A percentile compares a stretch with the other conserved stretches of the same genome.
Evolutionary conservation across 2,113 vertebrate species (phyloP).

Genomic region (Perca flavescens): DNA sequence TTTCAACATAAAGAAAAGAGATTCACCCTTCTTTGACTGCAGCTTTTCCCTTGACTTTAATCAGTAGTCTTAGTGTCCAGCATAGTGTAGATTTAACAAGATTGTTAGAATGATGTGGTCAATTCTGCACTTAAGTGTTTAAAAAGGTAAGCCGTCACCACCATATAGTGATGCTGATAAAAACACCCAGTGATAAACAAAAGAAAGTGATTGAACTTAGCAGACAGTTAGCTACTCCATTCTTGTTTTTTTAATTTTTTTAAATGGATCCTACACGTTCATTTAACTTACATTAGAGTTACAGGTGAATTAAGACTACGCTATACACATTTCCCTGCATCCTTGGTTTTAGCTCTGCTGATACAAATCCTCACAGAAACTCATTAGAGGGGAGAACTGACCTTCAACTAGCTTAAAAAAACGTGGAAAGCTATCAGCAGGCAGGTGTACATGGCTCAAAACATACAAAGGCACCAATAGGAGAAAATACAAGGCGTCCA

Average conservation of each 20-base stretch:
- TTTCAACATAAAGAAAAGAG: slow-evolving; percentile 25
- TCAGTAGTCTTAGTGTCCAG: background rate
- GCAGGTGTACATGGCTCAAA: slow-evolving; percentile 55
- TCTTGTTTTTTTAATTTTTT: background rate
- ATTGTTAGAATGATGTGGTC: background rate
- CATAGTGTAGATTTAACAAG: slow-evolving; percentile 5
- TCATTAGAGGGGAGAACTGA: slow-evolving; percentile 64
- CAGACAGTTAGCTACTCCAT: background rate
- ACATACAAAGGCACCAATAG: slow-evolving; percentile 55
- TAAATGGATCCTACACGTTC: background rate
- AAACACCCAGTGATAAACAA: background rate
- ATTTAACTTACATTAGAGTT: background rate
- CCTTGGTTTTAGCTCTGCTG: slow-evolving; percentile 22
- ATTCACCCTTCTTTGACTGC: slow-evolving; percentile 10
- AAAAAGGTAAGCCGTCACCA: background rate
- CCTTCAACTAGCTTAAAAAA: slow-evolving; percentile 57
- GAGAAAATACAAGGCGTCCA: slow-evolving; percentile 57
- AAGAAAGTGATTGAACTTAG: background rate
- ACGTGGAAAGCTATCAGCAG: slow-evolving; percentile 50
- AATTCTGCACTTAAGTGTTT: background rate
- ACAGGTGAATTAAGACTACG: background rate
- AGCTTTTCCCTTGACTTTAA: slow-evolving; percentile 33
- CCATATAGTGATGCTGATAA: background rate
- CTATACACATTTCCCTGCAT: slow-evolving; percentile 8
- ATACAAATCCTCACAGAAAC: slow-evolving; percentile 54